Percentiles rank a stretch among this genome's conserved stretches.
Evolutionary conservation across 2,113 vertebrate genomes (phyloP).

Genomic region (Ivindomyrus marchei): DNA sequence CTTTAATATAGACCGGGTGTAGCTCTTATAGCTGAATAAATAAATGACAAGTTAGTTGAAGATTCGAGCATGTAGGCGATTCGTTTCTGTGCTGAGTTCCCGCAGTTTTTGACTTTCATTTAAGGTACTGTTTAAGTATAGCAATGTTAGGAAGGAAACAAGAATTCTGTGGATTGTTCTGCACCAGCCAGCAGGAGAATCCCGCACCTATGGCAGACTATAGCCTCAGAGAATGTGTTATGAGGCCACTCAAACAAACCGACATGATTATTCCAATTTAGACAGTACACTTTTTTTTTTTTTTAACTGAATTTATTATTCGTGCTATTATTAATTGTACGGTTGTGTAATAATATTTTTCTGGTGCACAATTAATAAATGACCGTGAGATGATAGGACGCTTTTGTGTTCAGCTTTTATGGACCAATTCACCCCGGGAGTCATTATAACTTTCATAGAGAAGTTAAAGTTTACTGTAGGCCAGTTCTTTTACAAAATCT

Average conservation of each 20-base stretch:
- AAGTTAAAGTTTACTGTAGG: background rate
- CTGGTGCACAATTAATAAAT: background rate
- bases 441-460: background rate
- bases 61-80: background rate
- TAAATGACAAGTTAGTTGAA: background rate
- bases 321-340: background rate
- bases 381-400: background rate
- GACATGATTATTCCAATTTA: background rate
- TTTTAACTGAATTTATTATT: background rate
- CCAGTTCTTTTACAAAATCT: background rate
- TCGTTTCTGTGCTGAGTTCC: background rate
- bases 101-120: background rate
- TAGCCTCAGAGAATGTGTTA: background rate
- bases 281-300: background rate
- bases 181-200: background rate
- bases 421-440: background rate
- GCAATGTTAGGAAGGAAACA: background rate
- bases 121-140: background rate
- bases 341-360: background rate
- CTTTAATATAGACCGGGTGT: background rate
- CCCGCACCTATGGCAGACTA: background rate
- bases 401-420: background rate
- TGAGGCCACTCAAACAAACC: background rate
- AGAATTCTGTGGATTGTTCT: background rate
- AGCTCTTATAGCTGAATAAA: background rate